Evolutionary conservation across 2,888 invertebrate species (phyloP).

Genomic region (Cancer borealis): DNA sequence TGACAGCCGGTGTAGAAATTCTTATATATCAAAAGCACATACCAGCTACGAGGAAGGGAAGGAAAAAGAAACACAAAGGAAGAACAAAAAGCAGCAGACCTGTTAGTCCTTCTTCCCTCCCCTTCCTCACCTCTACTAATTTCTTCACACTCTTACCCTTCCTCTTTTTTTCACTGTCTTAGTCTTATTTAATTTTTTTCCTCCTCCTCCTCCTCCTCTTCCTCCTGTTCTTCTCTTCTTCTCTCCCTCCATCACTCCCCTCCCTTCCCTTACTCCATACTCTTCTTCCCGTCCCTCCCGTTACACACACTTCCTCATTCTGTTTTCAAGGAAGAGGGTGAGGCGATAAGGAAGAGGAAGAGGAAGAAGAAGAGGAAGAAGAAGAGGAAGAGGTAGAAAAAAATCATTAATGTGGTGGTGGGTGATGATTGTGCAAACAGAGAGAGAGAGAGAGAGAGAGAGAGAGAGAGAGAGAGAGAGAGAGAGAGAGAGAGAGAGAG

Average conservation of each 20-base stretch:
- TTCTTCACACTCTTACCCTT: background rate
- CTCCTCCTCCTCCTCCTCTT: background rate
- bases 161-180: too few species aligned
- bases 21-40: too few species aligned
- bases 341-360: background rate
- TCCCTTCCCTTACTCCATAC: background rate
- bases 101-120: too few species aligned
- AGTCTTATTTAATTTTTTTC: background rate
- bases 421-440: slow-evolving; percentile 5
- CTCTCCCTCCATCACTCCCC: background rate
- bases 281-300: background rate
- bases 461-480: slow-evolving; percentile 60
- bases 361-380: background rate
- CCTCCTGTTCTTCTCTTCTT: background rate
- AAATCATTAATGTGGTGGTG: background rate
- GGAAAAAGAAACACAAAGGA: too few species aligned
- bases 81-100: too few species aligned
- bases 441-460: slow-evolving; percentile 60
- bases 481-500: slow-evolving; percentile 55
- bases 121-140: too few species aligned
- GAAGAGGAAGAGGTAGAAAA: background rate
- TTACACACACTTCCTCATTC: background rate
- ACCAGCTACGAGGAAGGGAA: too few species aligned
- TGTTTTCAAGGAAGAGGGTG: background rate
- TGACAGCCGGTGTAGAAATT: too few species aligned